phyloP scores from a whole-genome alignment of 2,797 vertebrate genomes.

The Chloroceryle amazona region DNA sequence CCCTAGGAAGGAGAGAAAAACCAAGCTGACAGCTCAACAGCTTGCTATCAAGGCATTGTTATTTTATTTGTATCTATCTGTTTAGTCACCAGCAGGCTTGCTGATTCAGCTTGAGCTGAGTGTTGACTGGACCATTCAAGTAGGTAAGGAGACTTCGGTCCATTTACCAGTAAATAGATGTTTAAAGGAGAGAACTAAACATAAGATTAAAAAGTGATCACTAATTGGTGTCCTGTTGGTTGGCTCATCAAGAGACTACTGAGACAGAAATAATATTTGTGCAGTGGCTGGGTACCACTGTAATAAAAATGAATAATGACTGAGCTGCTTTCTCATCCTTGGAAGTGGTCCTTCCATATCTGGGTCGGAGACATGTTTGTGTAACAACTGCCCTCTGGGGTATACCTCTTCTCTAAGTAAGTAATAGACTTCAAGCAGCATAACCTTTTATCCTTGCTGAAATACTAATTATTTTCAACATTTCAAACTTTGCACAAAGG shows the following conservation, averaged over 20 bases:
- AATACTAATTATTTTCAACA: slow-evolving; percentile 19
- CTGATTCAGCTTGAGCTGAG: background rate
- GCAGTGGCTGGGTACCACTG: background rate
- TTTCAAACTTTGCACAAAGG: background rate
- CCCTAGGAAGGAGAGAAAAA: background rate
- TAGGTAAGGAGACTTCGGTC: background rate
- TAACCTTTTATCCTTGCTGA: slow-evolving; percentile 40
- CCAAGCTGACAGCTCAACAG: background rate
- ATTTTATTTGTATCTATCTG: background rate
- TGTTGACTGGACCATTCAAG: background rate
- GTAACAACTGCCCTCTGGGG: background rate
- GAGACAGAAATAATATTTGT: slow-evolving; percentile 18
- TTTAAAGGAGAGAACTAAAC: slow-evolving; percentile 10
- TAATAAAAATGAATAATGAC: slow-evolving; percentile 6
- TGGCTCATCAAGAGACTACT: background rate
- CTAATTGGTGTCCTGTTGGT: slow-evolving; percentile 44
- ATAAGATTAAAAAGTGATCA: slow-evolving; percentile 18
- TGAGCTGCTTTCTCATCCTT: slow-evolving; percentile 30
- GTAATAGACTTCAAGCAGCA: background rate
- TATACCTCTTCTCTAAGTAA: background rate
- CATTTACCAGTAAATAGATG: background rate
- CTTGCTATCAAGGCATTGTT: background rate
- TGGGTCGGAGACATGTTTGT: background rate
- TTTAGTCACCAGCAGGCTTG: background rate
- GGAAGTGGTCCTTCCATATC: background rate